phyloP scores from a whole-genome alignment of 2,797 vertebrate species.

The Clarias pachynema region DNA sequence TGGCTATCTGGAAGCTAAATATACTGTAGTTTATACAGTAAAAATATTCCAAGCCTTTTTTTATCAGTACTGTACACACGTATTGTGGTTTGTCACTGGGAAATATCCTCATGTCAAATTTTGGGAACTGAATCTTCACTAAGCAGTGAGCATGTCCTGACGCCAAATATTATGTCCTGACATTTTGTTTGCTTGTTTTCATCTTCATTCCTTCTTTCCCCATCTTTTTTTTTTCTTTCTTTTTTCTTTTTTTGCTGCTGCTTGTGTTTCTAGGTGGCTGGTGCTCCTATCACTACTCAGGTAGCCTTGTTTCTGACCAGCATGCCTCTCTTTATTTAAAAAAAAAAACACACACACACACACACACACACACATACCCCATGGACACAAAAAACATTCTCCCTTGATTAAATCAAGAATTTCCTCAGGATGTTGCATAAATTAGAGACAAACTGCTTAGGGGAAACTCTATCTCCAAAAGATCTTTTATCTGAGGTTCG shows the following conservation, averaged over 20 bases:
- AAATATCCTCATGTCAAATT: not conserved
- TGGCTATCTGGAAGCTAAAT: no score
- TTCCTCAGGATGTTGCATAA: not conserved
- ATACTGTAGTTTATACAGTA: no score
- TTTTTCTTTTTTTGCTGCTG: conserved; percentile 51
- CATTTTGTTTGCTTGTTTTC: conserved; percentile 5
- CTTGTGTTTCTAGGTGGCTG: conserved; percentile 72
- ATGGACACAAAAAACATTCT: not conserved
- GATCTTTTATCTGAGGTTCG: not conserved
- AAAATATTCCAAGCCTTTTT: no score
- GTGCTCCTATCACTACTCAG: conserved; percentile 80
- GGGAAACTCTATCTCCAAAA: not conserved
- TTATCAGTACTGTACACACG: not conserved
- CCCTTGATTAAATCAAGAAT: not conserved
- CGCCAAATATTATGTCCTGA: not conserved
- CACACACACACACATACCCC: conserved; percentile 47
- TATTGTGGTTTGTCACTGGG: not conserved
- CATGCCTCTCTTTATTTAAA: conserved; percentile 23
- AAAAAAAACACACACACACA: conserved; percentile 46
- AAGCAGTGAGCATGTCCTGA: not conserved
- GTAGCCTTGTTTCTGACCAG: conserved; percentile 65
- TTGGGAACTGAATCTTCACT: not conserved
- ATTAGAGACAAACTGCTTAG: not conserved
- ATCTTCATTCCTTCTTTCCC: conserved; percentile 39
- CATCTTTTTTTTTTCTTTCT: conserved; percentile 52